phyloP scores from a whole-genome alignment of 2,113 vertebrate genomes.

The Sarotherodon lohbergeri region DNA sequence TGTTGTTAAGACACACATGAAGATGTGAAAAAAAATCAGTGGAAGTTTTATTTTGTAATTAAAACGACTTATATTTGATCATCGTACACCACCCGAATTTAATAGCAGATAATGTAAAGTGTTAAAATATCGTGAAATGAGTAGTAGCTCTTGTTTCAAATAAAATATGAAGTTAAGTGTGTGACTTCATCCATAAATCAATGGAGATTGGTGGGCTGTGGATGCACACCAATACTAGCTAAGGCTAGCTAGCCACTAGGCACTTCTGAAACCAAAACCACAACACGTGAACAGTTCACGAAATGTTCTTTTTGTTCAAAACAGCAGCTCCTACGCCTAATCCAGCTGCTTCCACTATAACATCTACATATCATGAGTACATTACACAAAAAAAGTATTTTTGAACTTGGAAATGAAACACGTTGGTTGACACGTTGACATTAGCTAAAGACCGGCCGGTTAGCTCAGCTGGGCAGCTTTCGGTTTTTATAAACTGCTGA shows the following conservation, averaged over 20 bases:
- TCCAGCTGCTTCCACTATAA: accelerated
- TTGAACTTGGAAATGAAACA: background rate
- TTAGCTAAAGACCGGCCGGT: background rate
- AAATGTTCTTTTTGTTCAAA: background rate
- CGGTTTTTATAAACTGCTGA: background rate
- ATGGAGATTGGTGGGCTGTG: background rate
- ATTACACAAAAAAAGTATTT: background rate
- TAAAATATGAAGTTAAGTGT: background rate
- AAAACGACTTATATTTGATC: background rate
- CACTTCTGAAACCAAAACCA: background rate
- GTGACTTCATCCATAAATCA: background rate
- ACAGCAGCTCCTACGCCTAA: accelerated
- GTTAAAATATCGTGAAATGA: background rate
- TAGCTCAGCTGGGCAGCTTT: background rate
- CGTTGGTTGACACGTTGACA: background rate
- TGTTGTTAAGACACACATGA: background rate
- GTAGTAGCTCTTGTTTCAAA: background rate
- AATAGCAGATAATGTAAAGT: background rate
- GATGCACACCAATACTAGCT: background rate
- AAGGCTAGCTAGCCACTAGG: slow-evolving; percentile 7
- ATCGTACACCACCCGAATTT: background rate
- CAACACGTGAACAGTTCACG: background rate
- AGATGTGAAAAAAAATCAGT: background rate
- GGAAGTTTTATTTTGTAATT: background rate
- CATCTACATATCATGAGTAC: accelerated